Evolutionary conservation across 2,113 vertebrate genomes (phyloP), one percentile per base, ranked within the genome.

Genomic region (Neoarius graeffei): DNA sequence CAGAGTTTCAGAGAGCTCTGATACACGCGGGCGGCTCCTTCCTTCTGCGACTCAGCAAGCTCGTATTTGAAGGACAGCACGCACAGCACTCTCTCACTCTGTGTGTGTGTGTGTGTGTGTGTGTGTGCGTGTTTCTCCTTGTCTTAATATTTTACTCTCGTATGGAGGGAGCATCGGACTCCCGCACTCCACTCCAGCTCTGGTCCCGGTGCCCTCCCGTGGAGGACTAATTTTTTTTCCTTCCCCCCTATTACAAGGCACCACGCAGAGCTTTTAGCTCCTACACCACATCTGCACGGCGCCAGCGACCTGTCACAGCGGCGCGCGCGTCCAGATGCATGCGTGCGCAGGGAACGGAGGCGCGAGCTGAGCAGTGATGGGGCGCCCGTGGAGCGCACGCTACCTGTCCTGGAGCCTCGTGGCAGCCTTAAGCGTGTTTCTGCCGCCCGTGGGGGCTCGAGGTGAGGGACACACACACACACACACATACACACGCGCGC

Each of bases 331-430:
- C 27, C 83, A 50, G 67, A 85, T 85, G 83, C 54, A 14, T 9
- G 66, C 66, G 66, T 69, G 50, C 50, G 83, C 66, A 23, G 90
- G 91, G 93, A 89, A 93, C 90, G 91, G 89, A 90, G 87, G 83
- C 89, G 1, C 83, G 67, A 89, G 87, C 90, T 23, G 85, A 81
- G 91, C 91, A 87, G 92, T 91, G 91, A 94, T 94, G 94, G 94
- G 93, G 94, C 94, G 91, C 90, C 89, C 93, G 81, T 92, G 92
- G 60, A 91, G 91, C 85, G 93, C 92, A 93, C 89, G 91, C 86
- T 92, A 87, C 91, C 62, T 88, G 89, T 94, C 77, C 92, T 92
- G 93, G 71, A 89, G 90, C 92, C 25, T 93, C 91, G 90, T 94
- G 86, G 86, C 89, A 88, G 90, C 94, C 17, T 89, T 94, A 67